These are phyloP conservation scores for Gallinago stenura DNA, from an alignment of 2,797 vertebrate species.

Conservation along the genomic window DNA sequence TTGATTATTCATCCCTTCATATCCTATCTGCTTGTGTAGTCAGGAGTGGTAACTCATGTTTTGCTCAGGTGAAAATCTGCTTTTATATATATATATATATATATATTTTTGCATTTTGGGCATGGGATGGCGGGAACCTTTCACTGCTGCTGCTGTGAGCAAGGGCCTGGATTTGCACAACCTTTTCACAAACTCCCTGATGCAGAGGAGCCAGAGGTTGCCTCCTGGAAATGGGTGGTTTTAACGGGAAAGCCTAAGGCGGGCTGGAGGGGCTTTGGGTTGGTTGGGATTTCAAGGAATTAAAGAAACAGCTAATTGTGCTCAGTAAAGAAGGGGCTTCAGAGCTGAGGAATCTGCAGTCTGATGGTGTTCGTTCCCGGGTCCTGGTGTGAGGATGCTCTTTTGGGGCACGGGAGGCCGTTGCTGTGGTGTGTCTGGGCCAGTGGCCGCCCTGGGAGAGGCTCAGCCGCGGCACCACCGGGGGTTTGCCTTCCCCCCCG, in stretches of 20 bases:
- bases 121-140: not conserved
- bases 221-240: not conserved
- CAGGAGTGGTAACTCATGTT: not conserved
- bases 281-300: not conserved
- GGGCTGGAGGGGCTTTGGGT: not conserved
- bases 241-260: not conserved
- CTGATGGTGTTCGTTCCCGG: not conserved
- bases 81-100: not conserved
- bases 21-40: not conserved
- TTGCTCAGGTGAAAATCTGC: conserved; percentile 7
- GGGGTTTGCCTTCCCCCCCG: not conserved
- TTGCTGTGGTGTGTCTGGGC: not conserved
- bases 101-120: not conserved
- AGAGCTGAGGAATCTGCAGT: not conserved
- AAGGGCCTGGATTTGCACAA: not conserved
- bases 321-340: not conserved
- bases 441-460: not conserved
- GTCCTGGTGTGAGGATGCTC: not conserved
- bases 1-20: conserved; percentile 6
- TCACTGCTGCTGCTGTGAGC: not conserved
- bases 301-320: not conserved
- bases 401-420: not conserved
- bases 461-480: not conserved
- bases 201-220: not conserved
- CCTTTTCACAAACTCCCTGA: not conserved